Evolutionary conservation across 2,113 vertebrate genomes (phyloP).

Genomic region (Nesoenas mayeri): DNA sequence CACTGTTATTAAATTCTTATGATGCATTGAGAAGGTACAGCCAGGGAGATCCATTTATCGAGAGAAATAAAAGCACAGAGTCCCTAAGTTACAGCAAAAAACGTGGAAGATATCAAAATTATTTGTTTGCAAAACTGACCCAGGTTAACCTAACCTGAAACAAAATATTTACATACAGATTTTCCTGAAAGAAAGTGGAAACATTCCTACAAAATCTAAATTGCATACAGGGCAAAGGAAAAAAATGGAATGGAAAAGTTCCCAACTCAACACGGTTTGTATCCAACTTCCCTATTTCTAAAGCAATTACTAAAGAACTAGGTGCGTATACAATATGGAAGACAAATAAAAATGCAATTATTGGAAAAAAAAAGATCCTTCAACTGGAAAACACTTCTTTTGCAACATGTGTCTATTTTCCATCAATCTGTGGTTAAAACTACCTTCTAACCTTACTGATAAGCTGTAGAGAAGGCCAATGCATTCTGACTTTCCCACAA

Average conservation of each 20-base stretch:
- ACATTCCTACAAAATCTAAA: neutral
- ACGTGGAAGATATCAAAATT: accelerated
- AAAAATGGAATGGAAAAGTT: neutral
- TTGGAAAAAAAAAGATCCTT: neutral
- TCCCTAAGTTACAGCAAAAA: neutral
- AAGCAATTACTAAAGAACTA: neutral
- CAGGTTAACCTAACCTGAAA: neutral
- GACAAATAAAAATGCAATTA: neutral
- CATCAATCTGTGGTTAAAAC: neutral
- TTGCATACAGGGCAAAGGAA: neutral
- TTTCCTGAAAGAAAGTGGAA: neutral
- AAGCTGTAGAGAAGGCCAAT: neutral
- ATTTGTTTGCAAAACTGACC: neutral
- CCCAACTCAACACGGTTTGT: neutral
- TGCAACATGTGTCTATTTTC: neutral
- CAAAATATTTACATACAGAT: neutral
- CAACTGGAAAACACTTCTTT: neutral
- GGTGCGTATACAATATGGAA: neutral
- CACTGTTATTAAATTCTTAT: neutral
- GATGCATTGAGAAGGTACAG: neutral
- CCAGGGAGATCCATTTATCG: neutral
- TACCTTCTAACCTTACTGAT: neutral
- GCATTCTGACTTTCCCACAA: neutral
- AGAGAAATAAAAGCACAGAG: neutral
- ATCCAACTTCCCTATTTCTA: neutral